A percentile compares a stretch with the other conserved stretches of the same genome.
Evolutionary conservation across 2,888 invertebrate species (phyloP).

Genomic region (Acanthococcus lagerstroemiae): DNA sequence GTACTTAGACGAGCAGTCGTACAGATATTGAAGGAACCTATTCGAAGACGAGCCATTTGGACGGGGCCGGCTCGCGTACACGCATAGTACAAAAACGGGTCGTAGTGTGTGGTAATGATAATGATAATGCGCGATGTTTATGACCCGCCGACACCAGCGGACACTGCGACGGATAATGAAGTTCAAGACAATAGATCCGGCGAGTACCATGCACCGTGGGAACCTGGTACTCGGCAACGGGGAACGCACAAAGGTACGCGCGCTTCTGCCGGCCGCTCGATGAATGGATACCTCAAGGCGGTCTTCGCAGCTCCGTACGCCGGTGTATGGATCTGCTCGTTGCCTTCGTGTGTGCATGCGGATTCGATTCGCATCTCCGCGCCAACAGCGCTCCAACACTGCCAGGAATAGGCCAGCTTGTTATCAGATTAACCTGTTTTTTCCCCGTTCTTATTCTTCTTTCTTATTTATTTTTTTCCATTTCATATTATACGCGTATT

Average conservation of each 20-base stretch:
- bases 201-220: conserved; percentile 18
- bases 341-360: too few relatives aligned
- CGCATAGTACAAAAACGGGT: too few relatives aligned
- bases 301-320: too few relatives aligned
- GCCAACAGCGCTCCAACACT: conserved; percentile 14
- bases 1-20: too few relatives aligned
- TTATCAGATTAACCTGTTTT: conserved; percentile 26
- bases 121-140: conserved; percentile 26
- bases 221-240: conserved; percentile 10
- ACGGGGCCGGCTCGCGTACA: too few relatives aligned
- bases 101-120: conserved; percentile 29
- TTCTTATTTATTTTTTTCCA: too few relatives aligned
- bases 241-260: conserved; percentile 4
- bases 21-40: too few relatives aligned
- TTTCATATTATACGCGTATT: too few relatives aligned
- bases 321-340: too few relatives aligned
- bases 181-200: conserved; percentile 21
- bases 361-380: conserved; percentile 21
- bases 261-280: too few relatives aligned
- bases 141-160: conserved; percentile 26
- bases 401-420: conserved; percentile 11
- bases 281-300: conserved; percentile 26
- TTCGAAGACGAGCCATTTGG: too few relatives aligned
- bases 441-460: too few relatives aligned
- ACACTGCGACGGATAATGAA: conserved; percentile 14